Base-by-base conservation (phyloP, 2,797 vertebrate species). In the Antennarius maculatus region DNA sequence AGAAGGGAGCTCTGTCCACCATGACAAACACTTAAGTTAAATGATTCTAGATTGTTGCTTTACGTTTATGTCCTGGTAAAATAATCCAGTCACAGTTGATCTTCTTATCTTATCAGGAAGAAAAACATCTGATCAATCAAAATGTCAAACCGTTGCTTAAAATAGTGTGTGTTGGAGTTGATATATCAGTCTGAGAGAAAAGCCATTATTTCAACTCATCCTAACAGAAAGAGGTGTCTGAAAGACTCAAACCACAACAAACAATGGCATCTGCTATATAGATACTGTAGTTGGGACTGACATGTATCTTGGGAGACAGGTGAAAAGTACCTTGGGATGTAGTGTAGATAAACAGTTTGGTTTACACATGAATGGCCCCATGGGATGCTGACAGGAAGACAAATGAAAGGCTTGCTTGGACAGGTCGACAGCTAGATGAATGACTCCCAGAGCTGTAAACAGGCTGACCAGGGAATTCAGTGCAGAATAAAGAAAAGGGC, bases 351-450 rank as follows among this genome's bases (percentile, higher is more conserved):
- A 60, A 73, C 74, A 46, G 56, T 39, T 39, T 39, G 37, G 37
- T 62, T 77, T 73, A 76, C 75, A 73, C 54, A 71, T 71, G 67
- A 83, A 70, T 52, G 56, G 60, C 52, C 60, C 55, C 62, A 39
- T 58, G 74, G 60, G 71, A 60, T 45, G 52, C 16, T 62, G 77
- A 77, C 79, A 77, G 65, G 54, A 54, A 73, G 71, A 78, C 62
- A 60, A 59, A 72, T 80, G 82, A 86, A 74, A 52, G 68, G 63
- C 65, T 17, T 50, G 46, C 62, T 46, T 68, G 71, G 70, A 68
- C 71, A 43, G 42, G 72, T 63, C n/a, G 66, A 77, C 73, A 61
- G 79, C 41, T 61, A 62, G 74, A 84, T 70, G 61, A 79, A 74
- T 59, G 69, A 41, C 59, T 45, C 59, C 46, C 28, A 5, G 23